Percentiles rank a stretch among this genome's conserved stretches.
phyloP scores from a whole-genome alignment of 2,888 invertebrate species.

The Herminia tarsipennalis region DNA sequence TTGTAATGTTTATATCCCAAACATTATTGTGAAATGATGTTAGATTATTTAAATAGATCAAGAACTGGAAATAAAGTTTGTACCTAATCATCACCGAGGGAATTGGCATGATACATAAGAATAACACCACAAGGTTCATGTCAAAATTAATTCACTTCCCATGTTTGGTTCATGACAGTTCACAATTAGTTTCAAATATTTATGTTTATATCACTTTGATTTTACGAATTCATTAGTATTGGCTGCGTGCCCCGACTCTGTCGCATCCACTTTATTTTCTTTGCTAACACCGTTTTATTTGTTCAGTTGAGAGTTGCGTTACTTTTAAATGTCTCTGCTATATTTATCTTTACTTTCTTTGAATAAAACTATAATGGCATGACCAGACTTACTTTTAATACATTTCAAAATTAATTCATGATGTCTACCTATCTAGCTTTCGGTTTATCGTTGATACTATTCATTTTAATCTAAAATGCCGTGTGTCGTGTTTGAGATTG shows the following conservation, averaged over 20 bases:
- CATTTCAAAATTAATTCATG: not conserved
- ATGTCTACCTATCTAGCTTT: conserved; percentile 14
- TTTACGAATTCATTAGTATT: conserved; percentile 54
- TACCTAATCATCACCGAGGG: too few species aligned
- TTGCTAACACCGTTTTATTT: conserved; percentile 43
- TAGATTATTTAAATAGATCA: too few species aligned
- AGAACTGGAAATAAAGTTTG: too few species aligned
- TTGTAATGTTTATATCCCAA: too few species aligned
- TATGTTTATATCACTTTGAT: conserved; percentile 46
- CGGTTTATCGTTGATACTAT: conserved; percentile 16
- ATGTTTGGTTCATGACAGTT: conserved; percentile 18
- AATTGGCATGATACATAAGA: not conserved
- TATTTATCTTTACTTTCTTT: conserved; percentile 15
- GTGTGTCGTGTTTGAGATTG: conserved; percentile 21
- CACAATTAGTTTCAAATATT: conserved; percentile 45
- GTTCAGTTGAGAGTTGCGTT: conserved; percentile 41
- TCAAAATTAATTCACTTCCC: conserved; percentile 8
- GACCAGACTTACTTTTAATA: not conserved
- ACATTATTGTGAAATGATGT: too few species aligned
- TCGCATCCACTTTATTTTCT: conserved; percentile 40
- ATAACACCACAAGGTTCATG: not conserved
- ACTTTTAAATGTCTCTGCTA: conserved; percentile 25
- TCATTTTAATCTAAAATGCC: conserved; percentile 26
- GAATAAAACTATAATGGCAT: conserved; percentile 1
- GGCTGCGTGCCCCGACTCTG: conserved; percentile 52